Percentiles rank a stretch among this genome's conserved stretches.
Conservation (phyloP, 2,113 vertebrate species). For the Penelope pileata region DNA sequence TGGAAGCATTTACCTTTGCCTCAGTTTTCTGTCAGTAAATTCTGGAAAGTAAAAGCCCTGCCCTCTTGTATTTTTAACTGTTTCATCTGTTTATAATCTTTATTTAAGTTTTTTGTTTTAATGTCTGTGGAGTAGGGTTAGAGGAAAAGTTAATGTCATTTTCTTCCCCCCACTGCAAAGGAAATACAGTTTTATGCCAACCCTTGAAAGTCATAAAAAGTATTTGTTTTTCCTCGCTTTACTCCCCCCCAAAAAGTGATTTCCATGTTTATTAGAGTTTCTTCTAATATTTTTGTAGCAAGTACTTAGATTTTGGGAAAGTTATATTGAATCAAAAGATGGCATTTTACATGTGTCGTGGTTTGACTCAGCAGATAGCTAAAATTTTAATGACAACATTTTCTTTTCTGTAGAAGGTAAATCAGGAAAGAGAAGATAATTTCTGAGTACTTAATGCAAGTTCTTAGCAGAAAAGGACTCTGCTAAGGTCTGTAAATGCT, state of each 20-base stretch:
- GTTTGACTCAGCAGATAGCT: too few species aligned
- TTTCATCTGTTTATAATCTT: neutral
- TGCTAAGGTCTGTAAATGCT: slow-evolving; percentile 23
- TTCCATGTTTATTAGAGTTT: neutral
- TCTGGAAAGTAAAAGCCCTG: neutral
- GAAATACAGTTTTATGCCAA: neutral
- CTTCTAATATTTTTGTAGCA: neutral
- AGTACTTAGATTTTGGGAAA: neutral
- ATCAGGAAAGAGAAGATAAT: neutral
- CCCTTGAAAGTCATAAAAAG: neutral
- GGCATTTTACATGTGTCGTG: neutral
- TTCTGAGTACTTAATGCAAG: slow-evolving; percentile 3
- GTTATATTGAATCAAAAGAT: neutral
- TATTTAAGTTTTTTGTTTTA: neutral
- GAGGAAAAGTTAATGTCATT: neutral
- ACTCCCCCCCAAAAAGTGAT: neutral
- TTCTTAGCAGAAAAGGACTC: slow-evolving; percentile 13
- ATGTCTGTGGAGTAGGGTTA: neutral
- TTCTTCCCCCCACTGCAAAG: neutral
- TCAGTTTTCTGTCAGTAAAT: neutral
- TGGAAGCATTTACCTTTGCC: neutral
- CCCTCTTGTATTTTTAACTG: neutral
- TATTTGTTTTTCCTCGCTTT: neutral
- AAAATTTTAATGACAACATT: slow-evolving; percentile 7
- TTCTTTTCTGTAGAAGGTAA: neutral